A percentile compares a stretch with the other conserved stretches of the same genome.
Evolutionary conservation across 2,113 vertebrate genomes (phyloP).

Genomic region (Meleagris gallopavo): DNA sequence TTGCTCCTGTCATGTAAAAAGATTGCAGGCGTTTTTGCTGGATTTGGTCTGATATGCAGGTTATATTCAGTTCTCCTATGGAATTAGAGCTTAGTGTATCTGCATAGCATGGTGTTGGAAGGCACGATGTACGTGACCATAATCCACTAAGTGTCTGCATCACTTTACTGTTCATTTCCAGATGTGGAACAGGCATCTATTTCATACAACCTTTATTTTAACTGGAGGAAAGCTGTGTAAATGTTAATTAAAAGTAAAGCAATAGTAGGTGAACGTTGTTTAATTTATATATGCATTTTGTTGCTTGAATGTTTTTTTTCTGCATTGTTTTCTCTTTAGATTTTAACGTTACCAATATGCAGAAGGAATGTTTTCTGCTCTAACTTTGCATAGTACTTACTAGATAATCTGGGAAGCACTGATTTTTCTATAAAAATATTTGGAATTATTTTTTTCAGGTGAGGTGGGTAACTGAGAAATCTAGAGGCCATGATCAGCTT

Average conservation of each 20-base stretch:
- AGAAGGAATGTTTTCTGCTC: not conserved
- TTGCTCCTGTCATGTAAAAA: not conserved
- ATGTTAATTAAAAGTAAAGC: not conserved
- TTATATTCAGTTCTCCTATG: not conserved
- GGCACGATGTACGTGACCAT: not conserved
- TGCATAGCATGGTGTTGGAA: not conserved
- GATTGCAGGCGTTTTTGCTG: not conserved
- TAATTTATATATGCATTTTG: not conserved
- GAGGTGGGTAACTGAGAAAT: not conserved
- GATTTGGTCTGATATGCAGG: not conserved
- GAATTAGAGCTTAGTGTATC: not conserved
- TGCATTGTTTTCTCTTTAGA: not conserved
- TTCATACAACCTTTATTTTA: not conserved
- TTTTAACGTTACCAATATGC: not conserved
- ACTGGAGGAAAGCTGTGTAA: too few relatives aligned
- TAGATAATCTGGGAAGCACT: not conserved
- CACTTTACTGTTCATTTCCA: not conserved
- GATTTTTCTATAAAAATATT: not conserved
- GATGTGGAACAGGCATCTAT: not conserved
- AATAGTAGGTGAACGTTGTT: not conserved
- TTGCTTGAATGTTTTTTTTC: not conserved
- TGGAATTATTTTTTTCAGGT: not conserved
- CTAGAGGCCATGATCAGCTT: not conserved
- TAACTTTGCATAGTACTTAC: not conserved
- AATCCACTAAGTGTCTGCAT: not conserved